phyloP scores from a whole-genome alignment of 2,888 invertebrate genomes.

The Andrena fulva region DNA sequence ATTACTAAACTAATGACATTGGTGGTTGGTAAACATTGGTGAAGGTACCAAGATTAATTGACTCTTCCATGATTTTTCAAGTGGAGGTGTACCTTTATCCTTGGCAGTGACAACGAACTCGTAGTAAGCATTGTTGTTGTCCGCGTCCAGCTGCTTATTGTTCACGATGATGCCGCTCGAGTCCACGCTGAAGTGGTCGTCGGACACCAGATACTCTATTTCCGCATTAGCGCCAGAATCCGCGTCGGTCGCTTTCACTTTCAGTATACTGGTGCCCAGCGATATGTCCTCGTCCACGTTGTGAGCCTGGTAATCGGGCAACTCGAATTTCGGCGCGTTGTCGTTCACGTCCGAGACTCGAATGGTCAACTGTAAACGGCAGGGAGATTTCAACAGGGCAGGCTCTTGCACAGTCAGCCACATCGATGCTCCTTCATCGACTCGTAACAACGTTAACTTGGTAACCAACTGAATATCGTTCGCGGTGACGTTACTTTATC shows the following conservation, averaged over 20 bases:
- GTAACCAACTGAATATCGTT: too few relatives aligned
- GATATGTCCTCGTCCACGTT: constrained; percentile 98
- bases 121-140: constrained; percentile 98
- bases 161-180: constrained; percentile 96
- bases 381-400: constrained; percentile 4
- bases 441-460: too few relatives aligned
- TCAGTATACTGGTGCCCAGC: constrained; percentile 95
- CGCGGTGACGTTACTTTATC: too few relatives aligned
- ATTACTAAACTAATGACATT: not conserved
- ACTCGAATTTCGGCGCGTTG: constrained; percentile 97
- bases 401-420: not conserved
- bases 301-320: constrained; percentile 98
- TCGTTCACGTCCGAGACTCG: constrained; percentile 98
- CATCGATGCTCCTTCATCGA: too few relatives aligned
- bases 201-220: constrained; percentile 95
- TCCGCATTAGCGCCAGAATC: constrained; percentile 98
- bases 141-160: constrained; percentile 96
- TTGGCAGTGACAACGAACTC: constrained; percentile 97
- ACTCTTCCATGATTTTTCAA: not conserved
- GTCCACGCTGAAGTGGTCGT: constrained; percentile 98
- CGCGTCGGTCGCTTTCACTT: constrained; percentile 97
- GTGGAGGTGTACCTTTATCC: constrained; percentile 89
- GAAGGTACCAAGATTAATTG: not conserved
- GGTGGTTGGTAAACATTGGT: not conserved
- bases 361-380: constrained; percentile 90